These are phyloP conservation scores for Aricia agestis DNA, from an alignment of 1,140 invertebrate species.

Conservation along the genomic window DNA sequence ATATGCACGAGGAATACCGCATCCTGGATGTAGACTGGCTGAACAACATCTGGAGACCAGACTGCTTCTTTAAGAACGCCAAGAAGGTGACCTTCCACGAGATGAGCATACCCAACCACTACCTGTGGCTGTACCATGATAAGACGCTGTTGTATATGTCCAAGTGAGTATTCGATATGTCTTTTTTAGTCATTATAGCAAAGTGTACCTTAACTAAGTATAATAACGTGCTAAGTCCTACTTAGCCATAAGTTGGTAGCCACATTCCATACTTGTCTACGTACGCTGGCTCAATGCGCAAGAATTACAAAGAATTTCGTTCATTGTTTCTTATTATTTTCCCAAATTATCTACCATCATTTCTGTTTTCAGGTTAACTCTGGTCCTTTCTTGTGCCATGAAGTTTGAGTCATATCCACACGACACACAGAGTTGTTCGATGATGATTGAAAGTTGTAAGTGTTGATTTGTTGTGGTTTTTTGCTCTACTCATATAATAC, in stretches of 20 bases:
- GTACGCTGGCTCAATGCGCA: no score
- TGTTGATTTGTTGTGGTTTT: conserved; percentile 36
- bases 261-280: no score
- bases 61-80: conserved; percentile 95
- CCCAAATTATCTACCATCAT: no score
- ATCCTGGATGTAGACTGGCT: conserved; percentile 94
- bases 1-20: conserved; percentile 94
- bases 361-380: conserved; percentile 86
- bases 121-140: conserved; percentile 93
- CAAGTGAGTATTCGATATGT: conserved; percentile 85
- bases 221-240: no score
- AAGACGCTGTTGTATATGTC: conserved; percentile 94
- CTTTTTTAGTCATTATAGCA: no score
- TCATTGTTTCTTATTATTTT: no score
- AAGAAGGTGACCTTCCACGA: conserved; percentile 95
- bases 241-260: no score
- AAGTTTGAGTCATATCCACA: conserved; percentile 95
- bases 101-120: conserved; percentile 96
- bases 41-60: conserved; percentile 92
- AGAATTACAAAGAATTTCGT: no score
- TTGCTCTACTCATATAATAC: no score
- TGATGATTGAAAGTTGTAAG: conserved; percentile 95
- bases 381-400: conserved; percentile 94
- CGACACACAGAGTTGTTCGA: conserved; percentile 92
- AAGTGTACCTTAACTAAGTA: no score